Percentiles rank a stretch among this genome's conserved stretches.
These are phyloP conservation scores for Isaurus tuberculatus DNA, from an alignment of 92 coral and sea anemone species.

Conservation along the genomic window DNA sequence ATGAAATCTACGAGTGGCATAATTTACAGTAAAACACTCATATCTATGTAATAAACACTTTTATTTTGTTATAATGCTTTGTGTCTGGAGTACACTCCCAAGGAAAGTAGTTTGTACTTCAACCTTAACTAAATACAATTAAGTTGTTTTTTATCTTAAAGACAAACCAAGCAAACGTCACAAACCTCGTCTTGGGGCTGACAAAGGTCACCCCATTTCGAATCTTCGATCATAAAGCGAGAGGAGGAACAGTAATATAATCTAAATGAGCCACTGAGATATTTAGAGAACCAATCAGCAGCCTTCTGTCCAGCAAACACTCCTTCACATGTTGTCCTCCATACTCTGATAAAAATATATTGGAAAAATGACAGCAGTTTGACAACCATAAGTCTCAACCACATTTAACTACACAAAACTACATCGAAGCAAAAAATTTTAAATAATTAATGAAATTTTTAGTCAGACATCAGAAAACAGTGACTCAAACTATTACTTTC, in stretches of 20 bases:
- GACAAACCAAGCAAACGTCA: neutral
- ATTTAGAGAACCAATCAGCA: slow-evolving; percentile 82
- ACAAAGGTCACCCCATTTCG: slow-evolving; percentile 71
- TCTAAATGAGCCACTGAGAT: slow-evolving; percentile 64
- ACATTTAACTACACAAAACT: neutral
- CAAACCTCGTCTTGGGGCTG: slow-evolving; percentile 77
- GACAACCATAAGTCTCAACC: too few relatives aligned
- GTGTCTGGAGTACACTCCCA: too few relatives aligned
- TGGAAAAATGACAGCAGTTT: too few relatives aligned
- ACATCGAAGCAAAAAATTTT: neutral
- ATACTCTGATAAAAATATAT: slow-evolving; percentile 56
- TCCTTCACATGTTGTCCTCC: slow-evolving; percentile 69
- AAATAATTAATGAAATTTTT: neutral
- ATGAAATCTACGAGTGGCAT: too few relatives aligned
- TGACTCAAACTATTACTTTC: too few relatives aligned
- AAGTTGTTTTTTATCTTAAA: neutral
- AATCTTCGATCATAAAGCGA: slow-evolving; percentile 60
- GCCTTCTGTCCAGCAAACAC: slow-evolving; percentile 88
- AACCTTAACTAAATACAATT: too few relatives aligned
- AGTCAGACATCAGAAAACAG: too few relatives aligned
- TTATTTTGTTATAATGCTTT: too few relatives aligned
- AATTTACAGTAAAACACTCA: too few relatives aligned
- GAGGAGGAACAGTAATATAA: slow-evolving; percentile 73
- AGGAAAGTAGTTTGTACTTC: too few relatives aligned
- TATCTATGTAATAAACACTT: too few relatives aligned